A percentile compares a stretch with the other conserved stretches of the same genome.
Evolutionary conservation across 35 echinoderm and acorn worm genomes (phyloP).

Genomic region (Patiria miniata): DNA sequence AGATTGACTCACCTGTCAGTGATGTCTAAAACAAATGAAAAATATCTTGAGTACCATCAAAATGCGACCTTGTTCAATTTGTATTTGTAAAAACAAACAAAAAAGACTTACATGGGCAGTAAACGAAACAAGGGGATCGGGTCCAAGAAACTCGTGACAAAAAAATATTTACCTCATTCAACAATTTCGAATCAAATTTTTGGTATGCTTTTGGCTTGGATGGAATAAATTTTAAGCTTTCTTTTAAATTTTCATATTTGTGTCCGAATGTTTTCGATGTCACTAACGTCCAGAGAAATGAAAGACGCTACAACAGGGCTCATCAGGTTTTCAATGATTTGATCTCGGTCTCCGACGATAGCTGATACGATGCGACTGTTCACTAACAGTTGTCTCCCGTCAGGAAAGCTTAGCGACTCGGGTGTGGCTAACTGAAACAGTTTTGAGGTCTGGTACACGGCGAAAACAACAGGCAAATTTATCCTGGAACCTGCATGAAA

Average conservation of each 20-base stretch:
- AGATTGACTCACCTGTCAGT: background rate
- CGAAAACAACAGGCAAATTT: background rate
- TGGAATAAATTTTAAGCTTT: too few relatives aligned
- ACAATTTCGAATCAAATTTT: too few relatives aligned
- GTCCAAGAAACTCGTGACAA: too few relatives aligned
- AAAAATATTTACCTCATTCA: too few relatives aligned
- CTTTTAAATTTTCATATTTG: too few relatives aligned
- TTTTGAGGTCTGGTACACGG: background rate
- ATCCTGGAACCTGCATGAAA: too few relatives aligned
- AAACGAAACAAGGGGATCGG: too few relatives aligned
- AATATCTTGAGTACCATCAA: background rate
- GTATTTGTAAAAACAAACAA: too few relatives aligned
- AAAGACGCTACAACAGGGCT: background rate
- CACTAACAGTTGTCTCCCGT: background rate
- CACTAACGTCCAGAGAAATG: background rate
- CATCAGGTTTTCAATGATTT: background rate
- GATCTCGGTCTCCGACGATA: background rate
- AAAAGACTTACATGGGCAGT: too few relatives aligned
- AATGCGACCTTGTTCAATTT: too few relatives aligned
- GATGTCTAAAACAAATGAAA: background rate
- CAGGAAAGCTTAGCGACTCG: background rate
- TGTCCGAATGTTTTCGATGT: too few relatives aligned
- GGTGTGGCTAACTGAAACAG: background rate
- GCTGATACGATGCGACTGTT: background rate
- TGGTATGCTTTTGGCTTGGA: too few relatives aligned